A percentile compares a stretch with the other conserved stretches of the same genome.
phyloP scores from a whole-genome alignment of 1,140 invertebrate species.

The Drosophila repletoides region DNA sequence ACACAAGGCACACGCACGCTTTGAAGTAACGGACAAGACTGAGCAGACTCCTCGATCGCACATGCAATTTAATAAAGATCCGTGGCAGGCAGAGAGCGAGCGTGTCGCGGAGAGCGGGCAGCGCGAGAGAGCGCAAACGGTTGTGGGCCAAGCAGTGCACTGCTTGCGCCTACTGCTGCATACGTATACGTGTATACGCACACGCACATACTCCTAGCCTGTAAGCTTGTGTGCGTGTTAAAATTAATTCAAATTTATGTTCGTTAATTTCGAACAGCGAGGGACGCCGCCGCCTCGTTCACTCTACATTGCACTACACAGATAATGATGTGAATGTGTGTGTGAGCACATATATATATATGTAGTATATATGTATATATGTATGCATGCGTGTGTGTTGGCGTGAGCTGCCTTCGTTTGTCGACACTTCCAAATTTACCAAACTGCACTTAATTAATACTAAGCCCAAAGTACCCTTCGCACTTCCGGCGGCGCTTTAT shows the following conservation, averaged over 20 bases:
- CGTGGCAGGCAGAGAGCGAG: not conserved
- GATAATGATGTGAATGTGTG: not conserved
- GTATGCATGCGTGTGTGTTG: not conserved
- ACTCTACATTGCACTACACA: conserved; percentile 18
- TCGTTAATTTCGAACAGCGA: conserved; percentile 56
- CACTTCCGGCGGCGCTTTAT: conserved; percentile 31
- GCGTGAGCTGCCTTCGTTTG: conserved; percentile 15
- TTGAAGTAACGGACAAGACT: conserved; percentile 64
- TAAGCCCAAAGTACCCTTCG: conserved; percentile 19
- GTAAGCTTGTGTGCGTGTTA: conserved; percentile 29
- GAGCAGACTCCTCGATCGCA: conserved; percentile 17
- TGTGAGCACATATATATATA: not conserved
- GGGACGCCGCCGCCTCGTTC: not conserved
- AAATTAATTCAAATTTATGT: conserved; percentile 71
- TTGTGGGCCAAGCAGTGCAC: conserved; percentile 17
- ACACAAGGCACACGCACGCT: conserved; percentile 41
- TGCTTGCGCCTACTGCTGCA: conserved; percentile 6
- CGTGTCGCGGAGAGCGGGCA: not conserved
- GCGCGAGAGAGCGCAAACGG: conserved; percentile 3
- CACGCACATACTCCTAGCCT: not conserved
- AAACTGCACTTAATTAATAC: conserved; percentile 26
- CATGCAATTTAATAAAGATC: conserved; percentile 45
- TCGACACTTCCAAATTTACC: conserved; percentile 30
- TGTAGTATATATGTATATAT: not conserved
- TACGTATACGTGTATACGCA: not conserved